These are phyloP conservation scores for Lacanobia oleracea DNA, from an alignment of 2,888 invertebrate species.

Conservation along the genomic window DNA sequence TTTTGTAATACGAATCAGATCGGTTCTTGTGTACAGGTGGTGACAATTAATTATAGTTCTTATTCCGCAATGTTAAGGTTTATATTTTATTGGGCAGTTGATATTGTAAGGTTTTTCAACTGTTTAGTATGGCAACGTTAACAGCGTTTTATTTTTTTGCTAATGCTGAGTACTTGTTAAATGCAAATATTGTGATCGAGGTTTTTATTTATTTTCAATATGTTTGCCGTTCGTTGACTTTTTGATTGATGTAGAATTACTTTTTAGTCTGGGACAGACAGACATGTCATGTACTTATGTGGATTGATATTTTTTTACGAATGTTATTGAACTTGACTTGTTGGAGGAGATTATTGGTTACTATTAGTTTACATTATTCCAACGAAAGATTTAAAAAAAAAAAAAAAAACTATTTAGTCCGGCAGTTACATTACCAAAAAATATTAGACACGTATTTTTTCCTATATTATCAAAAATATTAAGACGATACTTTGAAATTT, in stretches of 20 bases:
- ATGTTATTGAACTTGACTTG: background rate
- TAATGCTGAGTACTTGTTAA: slow-evolving; percentile 3
- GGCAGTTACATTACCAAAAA: no score
- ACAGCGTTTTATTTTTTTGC: slow-evolving; percentile 21
- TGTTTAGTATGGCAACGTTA: slow-evolving; percentile 6
- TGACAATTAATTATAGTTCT: background rate
- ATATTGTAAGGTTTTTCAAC: background rate
- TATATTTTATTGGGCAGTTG: background rate
- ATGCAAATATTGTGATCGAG: slow-evolving; percentile 33
- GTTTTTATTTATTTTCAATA: slow-evolving; percentile 19
- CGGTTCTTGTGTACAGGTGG: background rate
- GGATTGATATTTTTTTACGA: background rate
- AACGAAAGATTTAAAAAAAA: no score
- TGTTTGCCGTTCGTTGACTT: slow-evolving; percentile 36
- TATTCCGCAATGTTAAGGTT: background rate
- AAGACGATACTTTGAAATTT: no score
- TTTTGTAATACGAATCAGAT: slow-evolving; percentile 16
- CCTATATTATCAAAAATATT: no score
- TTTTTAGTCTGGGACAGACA: background rate
- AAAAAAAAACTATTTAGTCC: no score
- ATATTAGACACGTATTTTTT: no score
- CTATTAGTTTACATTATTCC: no score
- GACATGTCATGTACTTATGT: background rate
- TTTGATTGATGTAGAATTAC: slow-evolving; percentile 22
- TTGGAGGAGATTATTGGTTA: background rate